Evolutionary conservation across 1,140 invertebrate species (phyloP).

Genomic region (Diachasmimorpha longicaudata): DNA sequence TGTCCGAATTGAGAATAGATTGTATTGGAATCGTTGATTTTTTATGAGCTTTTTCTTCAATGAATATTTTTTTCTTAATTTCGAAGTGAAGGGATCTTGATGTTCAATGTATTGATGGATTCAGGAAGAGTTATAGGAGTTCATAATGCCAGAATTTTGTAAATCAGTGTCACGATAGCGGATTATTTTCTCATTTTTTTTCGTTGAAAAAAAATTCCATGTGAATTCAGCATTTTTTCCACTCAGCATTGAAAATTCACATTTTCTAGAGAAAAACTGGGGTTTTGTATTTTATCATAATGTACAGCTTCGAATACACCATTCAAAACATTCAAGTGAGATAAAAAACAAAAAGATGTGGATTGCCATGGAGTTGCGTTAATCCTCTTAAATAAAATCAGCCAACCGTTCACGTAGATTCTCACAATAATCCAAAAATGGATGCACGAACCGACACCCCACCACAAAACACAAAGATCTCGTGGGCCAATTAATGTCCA

Average conservation of each 20-base stretch:
- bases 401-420: neutral
- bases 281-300: neutral
- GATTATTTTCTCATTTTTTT: too few relatives aligned
- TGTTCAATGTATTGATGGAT: too few relatives aligned
- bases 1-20: neutral
- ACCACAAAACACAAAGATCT: constrained; percentile 8
- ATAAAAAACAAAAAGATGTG: neutral
- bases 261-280: neutral
- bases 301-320: neutral
- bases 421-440: neutral
- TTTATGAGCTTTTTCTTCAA: neutral
- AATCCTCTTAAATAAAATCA: neutral
- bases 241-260: neutral
- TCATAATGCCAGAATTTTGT: too few relatives aligned
- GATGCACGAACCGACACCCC: constrained; percentile 2
- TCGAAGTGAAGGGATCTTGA: too few relatives aligned
- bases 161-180: too few relatives aligned
- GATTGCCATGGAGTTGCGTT: neutral
- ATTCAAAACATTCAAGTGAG: neutral
- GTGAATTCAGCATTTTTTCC: too few relatives aligned
- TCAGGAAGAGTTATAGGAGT: too few relatives aligned
- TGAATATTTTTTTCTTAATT: too few relatives aligned
- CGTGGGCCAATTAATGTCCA: neutral
- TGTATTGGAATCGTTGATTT: neutral
- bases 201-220: too few relatives aligned